These are phyloP conservation scores for Oryzias javanicus DNA, from an alignment of 2,113 vertebrate genomes.

Conservation along the genomic window DNA sequence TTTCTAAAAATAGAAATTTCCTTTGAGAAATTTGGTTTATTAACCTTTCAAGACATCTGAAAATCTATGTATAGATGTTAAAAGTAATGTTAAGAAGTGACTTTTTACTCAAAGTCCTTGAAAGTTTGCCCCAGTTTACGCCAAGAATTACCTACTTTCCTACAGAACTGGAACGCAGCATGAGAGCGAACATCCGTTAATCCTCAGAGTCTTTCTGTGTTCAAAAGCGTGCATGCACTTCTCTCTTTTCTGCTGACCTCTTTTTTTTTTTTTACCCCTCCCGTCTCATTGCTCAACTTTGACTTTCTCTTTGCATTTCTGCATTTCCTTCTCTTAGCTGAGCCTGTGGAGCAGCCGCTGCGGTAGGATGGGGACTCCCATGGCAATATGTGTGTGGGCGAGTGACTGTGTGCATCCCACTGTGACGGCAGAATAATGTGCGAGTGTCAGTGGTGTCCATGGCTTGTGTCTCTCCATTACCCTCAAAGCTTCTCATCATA, in stretches of 20 bases:
- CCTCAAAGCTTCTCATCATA: constrained; percentile 38
- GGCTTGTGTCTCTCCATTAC: constrained; percentile 49
- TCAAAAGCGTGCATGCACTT: constrained; percentile 51
- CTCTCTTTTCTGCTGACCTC: constrained; percentile 57
- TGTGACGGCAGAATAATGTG: constrained; percentile 37
- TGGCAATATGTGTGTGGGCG: constrained; percentile 54
- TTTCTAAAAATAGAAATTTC: neutral
- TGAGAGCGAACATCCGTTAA: constrained; percentile 17
- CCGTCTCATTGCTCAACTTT: constrained; percentile 71
- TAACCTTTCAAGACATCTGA: neutral
- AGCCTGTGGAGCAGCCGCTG: constrained; percentile 94
- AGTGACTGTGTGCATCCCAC: constrained; percentile 30
- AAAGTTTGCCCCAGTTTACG: constrained; percentile 28
- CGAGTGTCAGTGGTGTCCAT: constrained; percentile 30
- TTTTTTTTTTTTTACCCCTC: constrained; percentile 32
- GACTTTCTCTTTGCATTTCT: constrained; percentile 81
- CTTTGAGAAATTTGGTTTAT: too few relatives aligned
- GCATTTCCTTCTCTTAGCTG: constrained; percentile 83
- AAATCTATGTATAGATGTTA: neutral
- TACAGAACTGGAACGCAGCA: constrained; percentile 47
- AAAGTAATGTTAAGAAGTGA: neutral
- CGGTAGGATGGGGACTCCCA: constrained; percentile 87
- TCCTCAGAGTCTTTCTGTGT: constrained; percentile 38
- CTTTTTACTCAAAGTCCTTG: constrained; percentile 8
- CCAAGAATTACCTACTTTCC: constrained; percentile 46